Evolutionary conservation across 1,140 invertebrate species (phyloP), one percentile per base, ranked within the genome.

Genomic region (Bradynema listronoti): DNA sequence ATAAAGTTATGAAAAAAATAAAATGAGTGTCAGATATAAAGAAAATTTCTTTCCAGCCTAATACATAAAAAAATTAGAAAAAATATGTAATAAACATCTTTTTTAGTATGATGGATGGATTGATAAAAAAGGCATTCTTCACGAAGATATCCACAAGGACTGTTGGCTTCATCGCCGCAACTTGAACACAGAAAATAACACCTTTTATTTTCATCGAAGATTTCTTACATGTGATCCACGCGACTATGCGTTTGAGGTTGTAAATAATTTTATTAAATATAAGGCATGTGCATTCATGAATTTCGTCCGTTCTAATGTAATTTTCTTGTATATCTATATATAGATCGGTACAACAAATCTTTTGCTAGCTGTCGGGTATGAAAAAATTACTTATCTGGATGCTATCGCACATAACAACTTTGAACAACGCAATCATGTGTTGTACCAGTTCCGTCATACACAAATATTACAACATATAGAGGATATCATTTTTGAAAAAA

Each of bases 191-290:
- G 29, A 39, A 19, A 50, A 70, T 11, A 42, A 43, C 5, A 14
- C 84, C 68, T 84, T 91, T 73, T 83, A 85, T 1, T 93, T 90
- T 72, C 81, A 84, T 2, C 82, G 90, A 55, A 84, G 86, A 74
- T 93, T 94, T 72, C 87, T 91, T 64, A 95, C 91, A 4, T 96
- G 92, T 74, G 91, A 96, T 78, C 79, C 84, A 9, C 79, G 86
- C 19, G 91, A 96, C 80, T 90, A 95, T 70, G 78, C 88, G 1
- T 87, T 97, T 55, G 86, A 91, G 42, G 55, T 49, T 32, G 4
- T n/a, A n/a, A n/a, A n/a, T n/a, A n/a, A n/a, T n/a, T n/a, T n/a
- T n/a, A n/a, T n/a, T n/a, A n/a, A n/a, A n/a, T n/a, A n/a, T n/a
- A n/a, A n/a, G n/a, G n/a, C n/a, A n/a, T n/a, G n/a, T n/a, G n/a